Base-by-base conservation (phyloP, 1,140 invertebrate genomes). In the Bombus balteatus region DNA sequence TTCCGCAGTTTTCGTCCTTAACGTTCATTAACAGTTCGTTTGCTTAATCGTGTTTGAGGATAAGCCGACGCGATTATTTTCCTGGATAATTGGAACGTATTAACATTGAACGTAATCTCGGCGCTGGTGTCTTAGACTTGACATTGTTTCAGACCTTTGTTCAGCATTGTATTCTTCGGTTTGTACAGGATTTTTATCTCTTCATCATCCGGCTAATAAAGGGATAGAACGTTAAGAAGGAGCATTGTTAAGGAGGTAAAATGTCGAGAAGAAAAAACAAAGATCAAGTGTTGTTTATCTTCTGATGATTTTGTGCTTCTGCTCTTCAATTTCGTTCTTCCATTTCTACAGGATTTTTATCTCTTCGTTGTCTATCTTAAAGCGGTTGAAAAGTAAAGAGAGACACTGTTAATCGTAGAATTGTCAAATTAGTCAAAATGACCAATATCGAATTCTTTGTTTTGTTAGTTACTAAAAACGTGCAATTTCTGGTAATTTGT, bases 1-100 rank as follows among this genome's bases (percentile, higher is more conserved):
- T 57, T 77, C 34, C 34, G 22, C 28, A 62, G 43, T 41, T 43
- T 41, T 68, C 43, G 39, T 18, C 59, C 32, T 76, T 76, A 83
- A 53, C 43, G 81, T 65, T 83, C 81, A 57, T 83, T 83, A 83
- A 83, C 73, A 68, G 81, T 83, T 57, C 73, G 59, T 68, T 83
- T 62, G 62, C 62, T 83, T 70, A 83, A 83, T 68, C 81, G 73
- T 32, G 41, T 70, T 83, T 53, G 8, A 77, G 28, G 62, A 32
- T 68, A 68, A 66, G 72, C 72, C 28, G 10, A 5, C 53, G n/a
- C 43, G 62, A 83, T 66, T 83, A 76, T 83, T 76, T 66, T 39
- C n/a, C 10, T 12, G 59, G 34, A 32, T 81, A 76, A 83, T 83
- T 66, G 73, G 34, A 53, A 73, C 43, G 32, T 59, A 37, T 66